Conservation (phyloP, 53 echinoderm and acorn worm genomes). For the Antedon mediterranea region DNA sequence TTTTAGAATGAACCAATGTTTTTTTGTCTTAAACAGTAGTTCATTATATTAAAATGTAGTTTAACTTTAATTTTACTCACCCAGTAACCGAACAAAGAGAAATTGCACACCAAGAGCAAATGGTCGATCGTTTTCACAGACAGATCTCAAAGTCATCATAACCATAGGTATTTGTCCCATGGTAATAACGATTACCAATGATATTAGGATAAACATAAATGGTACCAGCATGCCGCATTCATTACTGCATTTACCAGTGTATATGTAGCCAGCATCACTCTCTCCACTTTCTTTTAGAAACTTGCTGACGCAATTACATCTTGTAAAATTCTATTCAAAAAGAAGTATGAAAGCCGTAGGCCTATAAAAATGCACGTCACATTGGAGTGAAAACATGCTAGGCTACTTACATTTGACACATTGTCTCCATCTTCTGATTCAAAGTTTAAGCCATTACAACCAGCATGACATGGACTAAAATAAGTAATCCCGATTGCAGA, state of each 20-base stretch:
- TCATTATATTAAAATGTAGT: too few species aligned
- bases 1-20: too few species aligned
- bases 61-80: too few species aligned
- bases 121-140: background rate
- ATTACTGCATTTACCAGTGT: background rate
- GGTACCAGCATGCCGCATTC: background rate
- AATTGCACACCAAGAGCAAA: background rate
- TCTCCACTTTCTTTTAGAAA: background rate
- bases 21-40: too few species aligned
- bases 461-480: background rate
- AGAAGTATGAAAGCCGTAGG: too few species aligned
- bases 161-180: background rate
- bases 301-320: background rate
- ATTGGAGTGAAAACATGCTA: too few species aligned
- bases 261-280: background rate
- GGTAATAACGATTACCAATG: background rate
- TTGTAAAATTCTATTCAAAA: background rate
- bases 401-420: background rate
- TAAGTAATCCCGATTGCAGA: background rate
- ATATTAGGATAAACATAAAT: background rate
- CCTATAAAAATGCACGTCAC: too few species aligned
- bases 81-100: background rate
- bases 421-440: background rate
- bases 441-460: background rate
- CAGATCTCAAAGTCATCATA: background rate